phyloP scores from a whole-genome alignment of 2,797 vertebrate species.

The Sylvia borin region DNA sequence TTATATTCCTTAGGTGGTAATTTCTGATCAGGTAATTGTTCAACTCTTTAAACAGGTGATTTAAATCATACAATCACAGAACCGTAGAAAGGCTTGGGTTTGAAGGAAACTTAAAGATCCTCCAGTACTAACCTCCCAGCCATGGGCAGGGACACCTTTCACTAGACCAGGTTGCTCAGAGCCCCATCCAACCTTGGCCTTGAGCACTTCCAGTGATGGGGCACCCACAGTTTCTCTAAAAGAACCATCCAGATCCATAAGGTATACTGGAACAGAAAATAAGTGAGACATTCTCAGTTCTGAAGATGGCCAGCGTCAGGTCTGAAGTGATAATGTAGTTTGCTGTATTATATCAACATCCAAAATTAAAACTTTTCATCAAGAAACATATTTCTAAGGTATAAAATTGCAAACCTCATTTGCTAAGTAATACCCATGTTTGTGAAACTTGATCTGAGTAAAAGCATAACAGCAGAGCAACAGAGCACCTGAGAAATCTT shows the following conservation, averaged over 20 bases:
- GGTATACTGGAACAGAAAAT: neutral
- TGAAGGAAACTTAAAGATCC: neutral
- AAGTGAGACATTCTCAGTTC: neutral
- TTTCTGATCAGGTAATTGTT: neutral
- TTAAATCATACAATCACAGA: neutral
- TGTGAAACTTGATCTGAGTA: neutral
- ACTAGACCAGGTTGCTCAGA: neutral
- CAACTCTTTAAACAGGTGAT: neutral
- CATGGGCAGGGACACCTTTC: neutral
- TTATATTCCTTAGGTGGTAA: neutral
- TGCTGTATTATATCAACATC: neutral
- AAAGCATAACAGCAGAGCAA: conserved; percentile 3
- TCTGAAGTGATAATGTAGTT: neutral
- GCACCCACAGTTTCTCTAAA: neutral
- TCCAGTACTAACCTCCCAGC: neutral
- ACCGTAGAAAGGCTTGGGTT: neutral
- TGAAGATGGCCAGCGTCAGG: neutral
- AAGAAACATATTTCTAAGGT: neutral
- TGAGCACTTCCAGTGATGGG: neutral
- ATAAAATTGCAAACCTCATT: neutral
- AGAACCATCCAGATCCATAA: neutral
- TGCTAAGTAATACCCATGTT: neutral
- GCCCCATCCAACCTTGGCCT: neutral
- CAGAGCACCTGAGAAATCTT: neutral
- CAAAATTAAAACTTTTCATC: neutral